Base-by-base conservation (phyloP, 2,888 invertebrate species). In the Tiliacea aurago region DNA sequence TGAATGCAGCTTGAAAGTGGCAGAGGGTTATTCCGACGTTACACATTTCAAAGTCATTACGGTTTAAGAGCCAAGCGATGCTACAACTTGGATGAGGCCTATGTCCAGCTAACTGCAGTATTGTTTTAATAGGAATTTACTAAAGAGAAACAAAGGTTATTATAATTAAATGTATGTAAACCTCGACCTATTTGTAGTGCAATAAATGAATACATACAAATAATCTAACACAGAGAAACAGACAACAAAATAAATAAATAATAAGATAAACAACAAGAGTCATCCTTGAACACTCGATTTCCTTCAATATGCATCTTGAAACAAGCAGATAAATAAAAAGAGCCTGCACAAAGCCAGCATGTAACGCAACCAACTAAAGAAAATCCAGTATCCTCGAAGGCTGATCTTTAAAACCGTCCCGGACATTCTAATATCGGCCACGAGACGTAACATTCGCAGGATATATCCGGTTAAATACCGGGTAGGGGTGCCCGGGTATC, bases 361-460 rank as follows among this genome's bases (percentile, higher is more conserved):
- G 75, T 68, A 83, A 80, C 62, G 78, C 74, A 70, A 86, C 84
- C 59, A 70, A 61, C 73, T 76, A 72, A 71, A 84, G 70, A 58
- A 65, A 70, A 80, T 69, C 80, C 84, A 58, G 41, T 43, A 59
- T 63, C 77, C 80, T 82, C 68, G 78, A 84, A 70, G 62, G 51
- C 76, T 79, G 84, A 85, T 84, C 81, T 87, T 76, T 81, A 78
- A 78, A 86, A 83, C 79, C 80, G 65, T 47, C 81, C 80, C 81
- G 85, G 90, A 91, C 90, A 91, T 91, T 91, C 89, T 91, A 91
- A 92, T 92, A 91, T 90, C 85, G 86, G 83, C 81, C 84, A 83
- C 87, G 80, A 86, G 84, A 87, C 84, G 83, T 81, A 71, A 83
- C 80, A 80, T 71, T 81, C 65, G 62, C 81, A 79, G 83, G 81